Evolutionary conservation across 2,888 invertebrate species (phyloP).

Genomic region (Caenorhabditis sp.): DNA sequence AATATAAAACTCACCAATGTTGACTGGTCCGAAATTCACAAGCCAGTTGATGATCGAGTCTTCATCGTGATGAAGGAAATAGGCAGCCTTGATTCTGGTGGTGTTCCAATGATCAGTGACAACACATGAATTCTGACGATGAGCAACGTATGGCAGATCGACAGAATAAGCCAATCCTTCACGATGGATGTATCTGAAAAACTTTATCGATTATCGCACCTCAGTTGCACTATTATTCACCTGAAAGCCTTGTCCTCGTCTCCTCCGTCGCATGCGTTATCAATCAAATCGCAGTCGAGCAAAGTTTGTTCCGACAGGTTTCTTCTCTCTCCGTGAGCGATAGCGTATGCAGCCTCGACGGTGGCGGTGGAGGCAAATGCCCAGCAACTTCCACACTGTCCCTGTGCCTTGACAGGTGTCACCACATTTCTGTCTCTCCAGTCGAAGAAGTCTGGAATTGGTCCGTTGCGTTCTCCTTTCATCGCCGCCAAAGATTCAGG

Average conservation of each 20-base stretch:
- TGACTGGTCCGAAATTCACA: constrained; percentile 82
- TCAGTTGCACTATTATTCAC: constrained; percentile 66
- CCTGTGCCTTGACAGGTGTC: constrained; percentile 82
- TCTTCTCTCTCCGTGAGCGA: constrained; percentile 75
- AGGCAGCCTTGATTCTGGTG: constrained; percentile 81
- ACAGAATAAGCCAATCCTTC: constrained; percentile 89
- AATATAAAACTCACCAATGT: constrained; percentile 75
- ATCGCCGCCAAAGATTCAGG: constrained; percentile 62
- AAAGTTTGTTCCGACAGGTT: constrained; percentile 80
- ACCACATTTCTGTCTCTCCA: constrained; percentile 82
- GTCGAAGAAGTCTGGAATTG: constrained; percentile 79
- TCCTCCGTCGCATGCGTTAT: constrained; percentile 85
- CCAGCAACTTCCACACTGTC: constrained; percentile 83
- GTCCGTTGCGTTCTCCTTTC: constrained; percentile 61
- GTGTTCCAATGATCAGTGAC: constrained; percentile 69
- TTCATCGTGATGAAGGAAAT: constrained; percentile 82
- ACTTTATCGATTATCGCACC: too few species aligned
- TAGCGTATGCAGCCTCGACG: constrained; percentile 81
- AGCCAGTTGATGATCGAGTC: constrained; percentile 82
- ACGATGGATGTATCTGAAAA: constrained; percentile 82
- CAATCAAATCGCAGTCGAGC: constrained; percentile 83
- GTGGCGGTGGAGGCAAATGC: constrained; percentile 83
- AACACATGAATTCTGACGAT: constrained; percentile 79
- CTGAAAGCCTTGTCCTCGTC: constrained; percentile 85
- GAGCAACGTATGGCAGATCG: constrained; percentile 91